These are phyloP conservation scores for Sebastes oblongus DNA, from an alignment of 2,797 vertebrate species.

Conservation along the genomic window DNA sequence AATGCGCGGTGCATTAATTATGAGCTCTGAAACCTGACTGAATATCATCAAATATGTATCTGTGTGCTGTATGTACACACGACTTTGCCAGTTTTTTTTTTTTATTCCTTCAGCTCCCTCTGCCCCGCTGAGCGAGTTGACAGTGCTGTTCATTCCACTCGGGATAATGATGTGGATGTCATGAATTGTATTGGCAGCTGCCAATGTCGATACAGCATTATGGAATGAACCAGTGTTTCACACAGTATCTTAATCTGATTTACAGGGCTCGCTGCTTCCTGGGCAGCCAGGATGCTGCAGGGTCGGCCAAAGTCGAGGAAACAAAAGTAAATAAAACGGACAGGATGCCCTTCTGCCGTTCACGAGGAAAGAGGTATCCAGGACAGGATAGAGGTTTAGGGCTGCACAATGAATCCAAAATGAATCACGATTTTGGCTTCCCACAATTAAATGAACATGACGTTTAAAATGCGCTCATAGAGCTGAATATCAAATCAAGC, in stretches of 20 bases:
- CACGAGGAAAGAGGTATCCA: not conserved
- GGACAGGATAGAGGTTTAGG: not conserved
- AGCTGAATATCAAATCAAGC: no score
- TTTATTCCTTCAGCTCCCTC: slow-evolving; percentile 21
- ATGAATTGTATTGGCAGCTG: slow-evolving; percentile 88
- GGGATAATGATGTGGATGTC: slow-evolving; percentile 79
- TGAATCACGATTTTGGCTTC: no score
- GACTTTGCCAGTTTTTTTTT: slow-evolving; percentile 31
- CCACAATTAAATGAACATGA: no score
- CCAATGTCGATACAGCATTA: slow-evolving; percentile 84
- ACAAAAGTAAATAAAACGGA: slow-evolving; percentile 68
- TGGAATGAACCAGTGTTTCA: slow-evolving; percentile 84
- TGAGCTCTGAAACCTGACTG: not conserved
- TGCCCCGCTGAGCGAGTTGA: slow-evolving; percentile 67
- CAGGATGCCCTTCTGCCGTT: slow-evolving; percentile 60
- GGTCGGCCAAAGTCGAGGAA: slow-evolving; percentile 77
- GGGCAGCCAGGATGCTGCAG: slow-evolving; percentile 68
- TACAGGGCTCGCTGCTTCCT: slow-evolving; percentile 71
- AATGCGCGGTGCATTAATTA: slow-evolving; percentile 16
- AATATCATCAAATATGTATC: slow-evolving; percentile 3
- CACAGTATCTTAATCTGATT: slow-evolving; percentile 86
- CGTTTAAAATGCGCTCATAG: no score
- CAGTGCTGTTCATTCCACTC: slow-evolving; percentile 83
- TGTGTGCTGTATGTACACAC: slow-evolving; percentile 17
- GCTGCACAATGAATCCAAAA: no score